Evolutionary conservation across 2,888 invertebrate species (phyloP).

Genomic region (Vanessa cardui): DNA sequence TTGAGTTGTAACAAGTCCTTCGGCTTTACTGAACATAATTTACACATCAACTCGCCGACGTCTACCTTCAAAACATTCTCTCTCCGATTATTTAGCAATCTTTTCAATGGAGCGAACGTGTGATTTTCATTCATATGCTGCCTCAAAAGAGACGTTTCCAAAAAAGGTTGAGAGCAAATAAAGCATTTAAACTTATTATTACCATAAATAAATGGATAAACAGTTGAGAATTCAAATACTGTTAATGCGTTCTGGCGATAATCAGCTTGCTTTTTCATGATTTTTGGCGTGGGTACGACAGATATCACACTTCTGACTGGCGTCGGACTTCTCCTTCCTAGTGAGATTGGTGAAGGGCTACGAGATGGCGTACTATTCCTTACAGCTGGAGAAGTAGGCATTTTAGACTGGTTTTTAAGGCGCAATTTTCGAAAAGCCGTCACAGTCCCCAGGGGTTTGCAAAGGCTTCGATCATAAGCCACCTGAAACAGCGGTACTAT

Average conservation of each 20-base stretch:
- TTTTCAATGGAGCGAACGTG: constrained; percentile 63
- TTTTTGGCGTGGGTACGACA: constrained; percentile 21
- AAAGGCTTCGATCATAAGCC: constrained; percentile 71
- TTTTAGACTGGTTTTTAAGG: constrained; percentile 40
- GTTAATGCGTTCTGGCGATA: constrained; percentile 67
- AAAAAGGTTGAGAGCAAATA: constrained; percentile 69
- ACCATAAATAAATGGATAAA: constrained; percentile 73
- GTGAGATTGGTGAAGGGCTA: constrained; percentile 60
- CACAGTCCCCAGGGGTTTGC: constrained; percentile 73
- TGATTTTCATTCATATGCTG: constrained; percentile 67
- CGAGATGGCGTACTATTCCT: constrained; percentile 52
- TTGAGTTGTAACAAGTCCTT: constrained; percentile 60
- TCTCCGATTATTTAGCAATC: constrained; percentile 67
- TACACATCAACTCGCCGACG: constrained; percentile 66
- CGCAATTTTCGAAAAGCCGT: constrained; percentile 63
- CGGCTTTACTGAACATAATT: constrained; percentile 57
- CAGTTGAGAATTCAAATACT: constrained; percentile 72
- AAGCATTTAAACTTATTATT: constrained; percentile 78
- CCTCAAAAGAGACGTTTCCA: constrained; percentile 62
- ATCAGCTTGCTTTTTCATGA: constrained; percentile 53
- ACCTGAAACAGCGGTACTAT: constrained; percentile 77
- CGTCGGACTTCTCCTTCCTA: constrained; percentile 40
- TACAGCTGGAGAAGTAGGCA: constrained; percentile 33
- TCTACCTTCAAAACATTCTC: constrained; percentile 75
- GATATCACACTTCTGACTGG: constrained; percentile 30